These are phyloP conservation scores for Scelioninae gen. 2 DNA, from an alignment of 2,888 invertebrate species.

Conservation along the genomic window DNA sequence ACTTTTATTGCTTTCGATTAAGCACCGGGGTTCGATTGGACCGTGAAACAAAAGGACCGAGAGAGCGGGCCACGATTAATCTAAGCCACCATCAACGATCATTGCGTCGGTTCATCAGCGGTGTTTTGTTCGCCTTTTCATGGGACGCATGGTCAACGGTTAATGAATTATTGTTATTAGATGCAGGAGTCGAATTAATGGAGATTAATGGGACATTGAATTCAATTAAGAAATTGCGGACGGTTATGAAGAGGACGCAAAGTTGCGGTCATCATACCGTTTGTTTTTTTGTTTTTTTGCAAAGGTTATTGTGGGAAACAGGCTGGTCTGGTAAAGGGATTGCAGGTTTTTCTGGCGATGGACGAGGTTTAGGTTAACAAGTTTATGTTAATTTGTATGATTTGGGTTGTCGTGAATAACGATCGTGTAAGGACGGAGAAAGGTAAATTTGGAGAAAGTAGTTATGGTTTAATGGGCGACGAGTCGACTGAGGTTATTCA, in stretches of 20 bases:
- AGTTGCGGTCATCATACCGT: neutral
- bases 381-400: too few species aligned
- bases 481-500: too few species aligned
- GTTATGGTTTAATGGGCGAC: too few species aligned
- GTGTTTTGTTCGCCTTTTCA: conserved; percentile 19
- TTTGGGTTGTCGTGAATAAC: too few species aligned
- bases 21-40: conserved; percentile 33
- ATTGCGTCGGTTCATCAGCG: conserved; percentile 41
- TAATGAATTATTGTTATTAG: conserved; percentile 50
- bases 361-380: too few species aligned
- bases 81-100: conserved; percentile 28
- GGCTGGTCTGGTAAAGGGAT: too few species aligned
- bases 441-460: too few species aligned
- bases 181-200: conserved; percentile 41
- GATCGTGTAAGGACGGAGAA: too few species aligned
- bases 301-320: too few species aligned
- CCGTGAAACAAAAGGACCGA: conserved; percentile 45
- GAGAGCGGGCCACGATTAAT: conserved; percentile 36
- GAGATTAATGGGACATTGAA: conserved; percentile 46
- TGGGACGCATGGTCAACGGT: conserved; percentile 8
- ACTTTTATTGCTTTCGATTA: conserved; percentile 56
- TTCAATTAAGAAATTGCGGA: conserved; percentile 45
- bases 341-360: too few species aligned
- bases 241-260: neutral
- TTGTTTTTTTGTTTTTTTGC: too few species aligned